These are phyloP conservation scores for Crocidura indochinensis DNA, from an alignment of 2,797 vertebrate genomes.

Conservation along the genomic window DNA sequence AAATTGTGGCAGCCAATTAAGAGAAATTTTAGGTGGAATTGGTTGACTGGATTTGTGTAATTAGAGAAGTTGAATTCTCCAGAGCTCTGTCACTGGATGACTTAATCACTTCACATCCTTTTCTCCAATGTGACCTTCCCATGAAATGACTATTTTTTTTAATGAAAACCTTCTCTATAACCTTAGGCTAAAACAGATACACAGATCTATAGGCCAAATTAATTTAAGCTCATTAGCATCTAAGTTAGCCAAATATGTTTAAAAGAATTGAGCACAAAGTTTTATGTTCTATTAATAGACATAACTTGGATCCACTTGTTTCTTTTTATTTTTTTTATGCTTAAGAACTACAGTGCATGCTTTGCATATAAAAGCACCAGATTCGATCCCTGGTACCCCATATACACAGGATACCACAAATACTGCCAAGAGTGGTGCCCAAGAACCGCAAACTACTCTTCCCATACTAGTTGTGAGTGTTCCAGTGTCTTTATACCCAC, in stretches of 20 bases:
- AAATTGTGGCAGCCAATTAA: slow-evolving; percentile 65
- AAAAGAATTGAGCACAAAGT: slow-evolving; percentile 39
- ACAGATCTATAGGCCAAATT: slow-evolving; percentile 29
- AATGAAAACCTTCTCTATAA: not conserved
- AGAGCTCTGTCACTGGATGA: slow-evolving; percentile 16
- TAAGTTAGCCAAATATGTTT: slow-evolving; percentile 63
- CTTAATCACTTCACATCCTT: slow-evolving; percentile 27
- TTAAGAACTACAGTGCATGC: not conserved
- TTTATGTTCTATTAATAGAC: slow-evolving; percentile 56
- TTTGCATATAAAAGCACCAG: no score
- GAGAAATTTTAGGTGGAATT: slow-evolving; percentile 59
- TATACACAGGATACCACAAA: no score
- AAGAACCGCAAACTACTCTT: no score
- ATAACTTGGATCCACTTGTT: not conserved
- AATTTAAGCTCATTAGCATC: slow-evolving; percentile 36
- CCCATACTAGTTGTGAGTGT: not conserved
- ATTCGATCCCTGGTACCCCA: no score
- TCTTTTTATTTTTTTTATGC: not conserved
- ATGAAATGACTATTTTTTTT: slow-evolving; percentile 27
- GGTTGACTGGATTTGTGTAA: slow-evolving; percentile 53
- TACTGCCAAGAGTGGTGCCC: no score
- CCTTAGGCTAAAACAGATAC: not conserved
- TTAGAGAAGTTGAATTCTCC: slow-evolving; percentile 54
- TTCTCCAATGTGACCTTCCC: not conserved
- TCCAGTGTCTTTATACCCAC: not conserved